Percentiles rank a stretch among this genome's conserved stretches.
These are phyloP conservation scores for Ctenopoma multispine DNA, from an alignment of 2,797 vertebrate species.

Conservation along the genomic window DNA sequence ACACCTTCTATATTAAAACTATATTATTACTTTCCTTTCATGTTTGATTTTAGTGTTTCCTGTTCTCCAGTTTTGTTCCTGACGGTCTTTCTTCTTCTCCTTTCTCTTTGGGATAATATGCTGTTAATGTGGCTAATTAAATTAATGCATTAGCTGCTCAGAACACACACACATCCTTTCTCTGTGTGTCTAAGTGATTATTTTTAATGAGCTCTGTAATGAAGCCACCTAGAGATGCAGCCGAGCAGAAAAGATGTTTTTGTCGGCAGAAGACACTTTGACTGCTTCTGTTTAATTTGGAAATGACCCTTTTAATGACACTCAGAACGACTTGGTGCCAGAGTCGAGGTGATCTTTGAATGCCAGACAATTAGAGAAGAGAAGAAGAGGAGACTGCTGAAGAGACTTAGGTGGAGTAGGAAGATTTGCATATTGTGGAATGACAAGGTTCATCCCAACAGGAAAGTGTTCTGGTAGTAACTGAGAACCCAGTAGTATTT, in stretches of 20 bases:
- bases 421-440: conserved; percentile 12
- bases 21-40: background rate
- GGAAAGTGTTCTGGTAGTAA: background rate
- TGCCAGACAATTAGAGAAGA: conserved; percentile 16
- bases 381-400: conserved; percentile 1
- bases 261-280: conserved; percentile 21
- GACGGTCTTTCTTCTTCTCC: background rate
- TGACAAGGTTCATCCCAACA: background rate
- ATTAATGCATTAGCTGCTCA: conserved; percentile 51
- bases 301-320: conserved; percentile 52
- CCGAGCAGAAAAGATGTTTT: conserved; percentile 42
- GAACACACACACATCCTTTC: conserved; percentile 18
- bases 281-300: conserved; percentile 49
- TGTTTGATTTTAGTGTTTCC: background rate
- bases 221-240: conserved; percentile 59
- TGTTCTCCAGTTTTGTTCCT: background rate
- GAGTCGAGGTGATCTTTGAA: conserved; percentile 6
- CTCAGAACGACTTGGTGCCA: background rate
- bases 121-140: conserved; percentile 62
- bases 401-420: background rate
- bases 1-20: too few relatives aligned
- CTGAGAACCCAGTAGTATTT: background rate
- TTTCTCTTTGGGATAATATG: conserved; percentile 22
- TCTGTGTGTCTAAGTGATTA: conserved; percentile 35
- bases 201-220: conserved; percentile 67